Evolutionary conservation across 2,797 vertebrate species (phyloP), one percentile per base, ranked within the genome.

Genomic region (Centropyge bicolor): DNA sequence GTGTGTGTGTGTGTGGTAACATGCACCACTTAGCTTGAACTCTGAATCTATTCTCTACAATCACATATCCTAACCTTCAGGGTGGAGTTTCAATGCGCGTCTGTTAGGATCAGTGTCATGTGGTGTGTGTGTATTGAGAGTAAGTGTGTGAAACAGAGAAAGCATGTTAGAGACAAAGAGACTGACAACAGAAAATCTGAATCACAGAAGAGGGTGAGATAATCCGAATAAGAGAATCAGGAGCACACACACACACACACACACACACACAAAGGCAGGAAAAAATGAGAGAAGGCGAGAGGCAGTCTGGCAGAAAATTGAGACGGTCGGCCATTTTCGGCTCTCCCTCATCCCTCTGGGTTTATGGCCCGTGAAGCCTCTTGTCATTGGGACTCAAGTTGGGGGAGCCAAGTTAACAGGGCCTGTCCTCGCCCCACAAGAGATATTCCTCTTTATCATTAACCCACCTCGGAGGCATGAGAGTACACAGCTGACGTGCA

Each of bases 241-340:
- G 41, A 72, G 59, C 66, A 61, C 22, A 74, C 36, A 56, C 35
- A 63, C 67, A 77, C 63, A 52, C 1, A 52, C 41, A 68, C 65
- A 78, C 67, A 57, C 1, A 70, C 46, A 75, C 60, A 78, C 41
- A 82, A 35, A 68, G 48, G 55, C 66, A 74, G 13, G 11, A 79
- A 75, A 76, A 91, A 84, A 84, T 63, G 55, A 78, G 74, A 70
- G 76, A 85, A 80, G 74, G 85, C 45, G 68, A 87, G 78, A 91
- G 77, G 92, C 94, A 94, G 91, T 83, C 89, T 95, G 91, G 91
- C 92, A 94, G 94, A 94, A 95, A 95, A 95, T 95, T 94, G 94
- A 93, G 93, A 93, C 88, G 83, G 92, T 92, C 86, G 85, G 91
- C 89, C 91, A 92, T 94, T 94, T 93, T 93, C 87, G 70, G 84